phyloP scores from a whole-genome alignment of 2,888 invertebrate species.

The Pseudanteris insignis region DNA sequence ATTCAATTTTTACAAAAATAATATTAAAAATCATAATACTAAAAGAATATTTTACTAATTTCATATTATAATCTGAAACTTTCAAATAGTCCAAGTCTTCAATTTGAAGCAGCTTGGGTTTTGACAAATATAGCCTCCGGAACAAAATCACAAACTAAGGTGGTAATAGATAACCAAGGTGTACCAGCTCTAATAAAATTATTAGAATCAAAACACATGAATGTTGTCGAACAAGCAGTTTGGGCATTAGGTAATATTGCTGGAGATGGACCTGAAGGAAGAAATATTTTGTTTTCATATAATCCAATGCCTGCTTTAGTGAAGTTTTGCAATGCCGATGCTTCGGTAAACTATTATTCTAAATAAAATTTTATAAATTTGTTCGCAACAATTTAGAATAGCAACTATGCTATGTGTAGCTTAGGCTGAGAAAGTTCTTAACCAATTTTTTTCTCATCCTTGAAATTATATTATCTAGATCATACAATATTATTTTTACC shows the following conservation, averaged over 20 bases:
- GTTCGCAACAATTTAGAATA: no score
- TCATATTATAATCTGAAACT: no score
- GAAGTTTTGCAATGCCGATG: slow-evolving; percentile 73
- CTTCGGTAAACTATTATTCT: slow-evolving; percentile 64
- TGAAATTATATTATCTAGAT: no score
- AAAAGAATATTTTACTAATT: no score
- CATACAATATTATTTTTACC: no score
- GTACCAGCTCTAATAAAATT: slow-evolving; percentile 82
- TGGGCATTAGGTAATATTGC: slow-evolving; percentile 99
- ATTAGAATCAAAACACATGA: slow-evolving; percentile 73
- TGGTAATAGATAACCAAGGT: slow-evolving; percentile 87
- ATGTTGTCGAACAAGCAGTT: slow-evolving; percentile 91
- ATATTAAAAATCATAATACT: slow-evolving; percentile 6
- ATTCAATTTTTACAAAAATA: no score
- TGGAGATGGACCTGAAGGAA: slow-evolving; percentile 82
- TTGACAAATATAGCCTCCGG: slow-evolving; percentile 98
- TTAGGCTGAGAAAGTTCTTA: no score
- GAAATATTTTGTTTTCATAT: slow-evolving; percentile 81
- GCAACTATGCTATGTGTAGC: no score
- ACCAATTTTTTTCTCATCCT: no score
- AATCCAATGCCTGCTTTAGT: slow-evolving; percentile 80
- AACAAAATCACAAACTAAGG: slow-evolving; percentile 87
- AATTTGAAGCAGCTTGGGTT: slow-evolving; percentile 98
- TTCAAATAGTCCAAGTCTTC: slow-evolving; percentile 76
- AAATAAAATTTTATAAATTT: background rate